phyloP scores from a whole-genome alignment of 2,113 vertebrate species.

The Channa maculata region DNA sequence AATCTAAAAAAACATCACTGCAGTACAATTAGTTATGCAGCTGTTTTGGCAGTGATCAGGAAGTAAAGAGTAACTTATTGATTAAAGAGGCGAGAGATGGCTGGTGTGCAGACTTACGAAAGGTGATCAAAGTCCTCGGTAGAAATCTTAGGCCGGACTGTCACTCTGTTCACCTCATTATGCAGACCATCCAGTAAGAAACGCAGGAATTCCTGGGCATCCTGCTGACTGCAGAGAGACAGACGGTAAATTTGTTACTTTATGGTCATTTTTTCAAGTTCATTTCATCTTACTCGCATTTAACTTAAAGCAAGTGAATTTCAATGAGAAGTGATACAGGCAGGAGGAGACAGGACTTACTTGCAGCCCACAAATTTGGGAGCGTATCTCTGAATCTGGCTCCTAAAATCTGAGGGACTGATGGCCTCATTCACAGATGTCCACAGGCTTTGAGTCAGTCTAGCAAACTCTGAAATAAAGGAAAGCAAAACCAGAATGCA shows the following conservation, averaged over 20 bases:
- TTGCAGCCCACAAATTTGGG: slow-evolving; percentile 95
- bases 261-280: too few relatives aligned
- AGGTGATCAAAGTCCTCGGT: slow-evolving; percentile 90
- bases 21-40: fast-evolving
- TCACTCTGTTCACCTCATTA: slow-evolving; percentile 92
- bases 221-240: slow-evolving; percentile 89
- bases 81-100: not conserved
- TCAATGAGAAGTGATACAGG: not conserved
- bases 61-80: slow-evolving; percentile 50
- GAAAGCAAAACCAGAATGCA: not conserved
- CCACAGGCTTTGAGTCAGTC: slow-evolving; percentile 93
- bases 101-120: slow-evolving; percentile 83
- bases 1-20: too few relatives aligned
- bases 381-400: slow-evolving; percentile 93
- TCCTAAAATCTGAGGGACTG: slow-evolving; percentile 94
- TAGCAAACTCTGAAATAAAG: slow-evolving; percentile 89
- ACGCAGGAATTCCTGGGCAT: slow-evolving; percentile 96
- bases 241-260: not conserved
- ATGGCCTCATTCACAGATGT: slow-evolving; percentile 89
- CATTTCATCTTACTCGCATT: too few relatives aligned
- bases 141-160: slow-evolving; percentile 79
- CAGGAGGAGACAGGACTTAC: slow-evolving; percentile 78
- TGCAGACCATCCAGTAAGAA: slow-evolving; percentile 95
- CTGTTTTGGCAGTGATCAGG: not conserved
- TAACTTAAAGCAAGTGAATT: fast-evolving